phyloP scores from a whole-genome alignment of 2,888 invertebrate species.

The Archips crataeganus region DNA sequence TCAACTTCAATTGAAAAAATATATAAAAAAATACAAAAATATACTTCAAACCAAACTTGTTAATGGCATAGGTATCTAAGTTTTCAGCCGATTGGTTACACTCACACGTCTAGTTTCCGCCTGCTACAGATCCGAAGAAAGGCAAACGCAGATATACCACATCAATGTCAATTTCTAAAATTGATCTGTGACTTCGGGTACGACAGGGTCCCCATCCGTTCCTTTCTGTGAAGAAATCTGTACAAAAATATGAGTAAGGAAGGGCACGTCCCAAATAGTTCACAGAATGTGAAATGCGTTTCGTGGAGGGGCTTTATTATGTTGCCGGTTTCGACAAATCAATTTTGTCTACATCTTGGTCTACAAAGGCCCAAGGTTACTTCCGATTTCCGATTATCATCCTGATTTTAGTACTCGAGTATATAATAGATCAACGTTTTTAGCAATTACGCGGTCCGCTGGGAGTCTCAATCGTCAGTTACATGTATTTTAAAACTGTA shows the following conservation, averaged over 20 bases:
- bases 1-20: too few relatives aligned
- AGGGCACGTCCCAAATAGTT: background rate
- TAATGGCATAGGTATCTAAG: too few relatives aligned
- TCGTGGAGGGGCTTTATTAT: background rate
- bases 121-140: background rate
- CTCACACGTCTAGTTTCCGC: background rate
- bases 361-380: background rate
- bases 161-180: constrained; percentile 19
- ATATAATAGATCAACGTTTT: too few relatives aligned
- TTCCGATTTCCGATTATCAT: background rate
- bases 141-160: constrained; percentile 2
- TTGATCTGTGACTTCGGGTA: constrained; percentile 13
- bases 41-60: too few relatives aligned
- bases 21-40: too few relatives aligned
- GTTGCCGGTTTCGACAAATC: constrained; percentile 3
- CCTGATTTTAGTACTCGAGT: too few relatives aligned
- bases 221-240: constrained; percentile 13
- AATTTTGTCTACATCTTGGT: background rate
- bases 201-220: constrained; percentile 14
- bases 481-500: too few relatives aligned
- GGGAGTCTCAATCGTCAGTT: too few relatives aligned
- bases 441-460: too few relatives aligned
- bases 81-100: background rate
- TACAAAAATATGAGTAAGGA: constrained; percentile 8
- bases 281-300: constrained; percentile 4